Evolutionary conservation across 2,797 vertebrate species (phyloP), one percentile per base, ranked within the genome.

Genomic region (Balearica regulorum): DNA sequence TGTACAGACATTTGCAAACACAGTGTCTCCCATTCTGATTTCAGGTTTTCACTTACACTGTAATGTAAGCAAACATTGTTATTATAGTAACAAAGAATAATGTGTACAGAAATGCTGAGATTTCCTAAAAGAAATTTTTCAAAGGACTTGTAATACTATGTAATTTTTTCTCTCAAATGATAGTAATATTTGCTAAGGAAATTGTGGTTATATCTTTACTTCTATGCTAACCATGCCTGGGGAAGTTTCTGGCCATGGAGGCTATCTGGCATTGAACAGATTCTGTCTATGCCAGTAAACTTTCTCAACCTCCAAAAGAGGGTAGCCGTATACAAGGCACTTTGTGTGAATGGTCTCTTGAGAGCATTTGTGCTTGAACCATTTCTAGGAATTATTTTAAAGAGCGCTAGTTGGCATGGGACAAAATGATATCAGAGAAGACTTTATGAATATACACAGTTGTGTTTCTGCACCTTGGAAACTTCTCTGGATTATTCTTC

Each of bases 311-410:
- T 58, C 19, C 46, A 41, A 28, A 83, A 58, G 3, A 80, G 22
- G 4, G 9, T 35, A 71, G 3, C 6, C 19, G 37, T 22, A 61
- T 35, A 21, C 6, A 69, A 86, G 69, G 4, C 4, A 26, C 16
- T 57, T 72, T 70, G 26, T 65, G 3, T 4, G 9, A 90, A 12
- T 15, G 6, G 4, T 57, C 11, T 58, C 24, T 69, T 68, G 17
- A 57, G 31, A 43, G 6, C 19, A 29, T 49, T 76, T 5, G 4
- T 69, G 26, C 37, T 51, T 2, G 0, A 68, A 29, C 4, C 3
- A 44, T 60, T 61, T 66, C 26, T 33, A 79, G 31, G 8, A 70
- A 19, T 53, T 70, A 8, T 49, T 88, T 37, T n/a, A 33, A 51
- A 58, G 24, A 18, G 21, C 82, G 1, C 8, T 31, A 18, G 2